Evolutionary conservation across 1,140 invertebrate genomes (phyloP).

Genomic region (Chymomyza costata): DNA sequence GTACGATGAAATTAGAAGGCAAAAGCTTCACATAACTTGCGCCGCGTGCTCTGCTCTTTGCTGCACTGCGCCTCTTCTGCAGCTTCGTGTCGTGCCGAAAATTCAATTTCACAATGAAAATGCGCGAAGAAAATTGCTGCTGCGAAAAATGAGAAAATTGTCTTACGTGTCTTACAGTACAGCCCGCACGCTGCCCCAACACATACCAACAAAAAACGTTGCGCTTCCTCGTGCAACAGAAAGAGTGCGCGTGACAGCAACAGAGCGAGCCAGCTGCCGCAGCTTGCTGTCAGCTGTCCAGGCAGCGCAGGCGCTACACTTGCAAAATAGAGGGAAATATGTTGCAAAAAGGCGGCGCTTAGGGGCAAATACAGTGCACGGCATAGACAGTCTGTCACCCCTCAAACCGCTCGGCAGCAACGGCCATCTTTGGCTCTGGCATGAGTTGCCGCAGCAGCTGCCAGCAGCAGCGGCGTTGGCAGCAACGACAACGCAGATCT

Average conservation of each 20-base stretch:
- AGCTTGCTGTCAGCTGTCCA: slow-evolving; percentile 42
- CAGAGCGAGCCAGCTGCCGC: slow-evolving; percentile 14
- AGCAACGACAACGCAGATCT: slow-evolving; percentile 31
- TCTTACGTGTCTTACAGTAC: slow-evolving; percentile 42
- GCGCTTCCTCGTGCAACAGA: no score
- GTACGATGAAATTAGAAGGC: slow-evolving; percentile 33
- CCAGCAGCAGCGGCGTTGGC: not conserved
- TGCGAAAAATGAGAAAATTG: slow-evolving; percentile 65
- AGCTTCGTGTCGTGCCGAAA: slow-evolving; percentile 40
- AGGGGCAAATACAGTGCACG: slow-evolving; percentile 29
- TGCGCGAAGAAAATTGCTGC: slow-evolving; percentile 42
- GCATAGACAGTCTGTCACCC: not conserved
- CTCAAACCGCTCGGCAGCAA: slow-evolving; percentile 30
- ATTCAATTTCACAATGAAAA: slow-evolving; percentile 74
- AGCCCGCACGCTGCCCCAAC: no score
- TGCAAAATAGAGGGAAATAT: slow-evolving; percentile 59
- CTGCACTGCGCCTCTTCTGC: not conserved
- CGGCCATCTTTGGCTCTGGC: slow-evolving; percentile 49
- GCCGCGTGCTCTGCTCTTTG: not conserved
- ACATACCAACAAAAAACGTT: slow-evolving; percentile 1
- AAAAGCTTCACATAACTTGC: not conserved
- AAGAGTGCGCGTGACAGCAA: slow-evolving; percentile 3
- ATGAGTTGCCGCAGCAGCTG: slow-evolving; percentile 15
- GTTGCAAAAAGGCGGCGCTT: slow-evolving; percentile 59
- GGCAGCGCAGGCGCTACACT: slow-evolving; percentile 49